Base-by-base conservation (phyloP, 2,797 vertebrate genomes). In the Pygocentrus nattereri region DNA sequence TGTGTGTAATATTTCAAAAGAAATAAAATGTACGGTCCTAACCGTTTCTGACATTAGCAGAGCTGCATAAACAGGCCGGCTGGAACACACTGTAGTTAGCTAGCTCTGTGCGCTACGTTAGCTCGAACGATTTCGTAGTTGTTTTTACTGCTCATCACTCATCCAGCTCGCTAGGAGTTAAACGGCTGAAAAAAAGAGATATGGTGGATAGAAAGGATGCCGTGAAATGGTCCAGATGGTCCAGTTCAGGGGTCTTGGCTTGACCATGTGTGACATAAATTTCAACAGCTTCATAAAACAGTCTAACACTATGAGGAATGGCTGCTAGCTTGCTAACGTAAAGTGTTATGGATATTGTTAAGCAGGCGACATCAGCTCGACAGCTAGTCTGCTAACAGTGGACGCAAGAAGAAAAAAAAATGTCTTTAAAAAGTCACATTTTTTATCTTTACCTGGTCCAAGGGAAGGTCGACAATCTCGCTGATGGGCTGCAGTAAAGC, bases 401-500 rank as follows among this genome's bases (percentile, higher is more conserved):
- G 16, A 38, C 52, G 50, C 49, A 69, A 61, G 21, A 27, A 58
- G 3, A 34, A 38, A 59, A 34, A 34, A 34, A 6, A 34, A 34
- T 6, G 34, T 3, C 38, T 3, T 61, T 56, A 34, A n/a, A 52
- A 80, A 49, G 65, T 34, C 64, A 81, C 68, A 79, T 31, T 64
- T n/a, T n/a, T 19, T 19, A 62, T 44, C 62, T 74, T 88, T 96
- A 98, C 97, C 97, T 98, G 97, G 91, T 99, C 97, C 81, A 99
- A 91, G 12, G 97, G 97, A 85, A 99, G 95, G 86, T 95, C 96
- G 88, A 98, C 95, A 59, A 96, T 96, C 82, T 96, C 94, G 93
- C 97, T 98, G 91, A 99, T 96, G 56, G 97, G 97, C 93, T 97
- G 96, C 91, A 99, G 91, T 86, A 99, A 93, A 90, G 95, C 96